Conservation (phyloP, 2,797 vertebrate species). For the Cynodonichthys magdalenae region DNA sequence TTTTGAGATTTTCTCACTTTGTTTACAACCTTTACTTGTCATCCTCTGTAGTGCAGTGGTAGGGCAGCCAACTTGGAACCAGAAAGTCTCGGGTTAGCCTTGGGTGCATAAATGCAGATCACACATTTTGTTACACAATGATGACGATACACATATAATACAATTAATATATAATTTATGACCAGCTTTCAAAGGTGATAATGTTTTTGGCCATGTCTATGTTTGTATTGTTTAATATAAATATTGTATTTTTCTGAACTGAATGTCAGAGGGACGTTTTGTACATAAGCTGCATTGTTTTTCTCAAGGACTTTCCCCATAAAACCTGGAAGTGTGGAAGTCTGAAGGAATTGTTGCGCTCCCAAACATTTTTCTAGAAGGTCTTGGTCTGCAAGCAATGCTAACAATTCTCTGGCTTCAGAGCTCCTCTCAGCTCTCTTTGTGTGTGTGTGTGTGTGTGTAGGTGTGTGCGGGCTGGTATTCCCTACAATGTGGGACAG, state of each 20-base stretch:
- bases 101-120: no score
- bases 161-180: no score
- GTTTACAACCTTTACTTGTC: no score
- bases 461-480: no score
- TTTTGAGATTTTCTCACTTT: no score
- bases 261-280: slow-evolving; percentile 32
- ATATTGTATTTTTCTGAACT: not conserved
- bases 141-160: not conserved
- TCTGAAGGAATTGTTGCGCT: slow-evolving; percentile 45
- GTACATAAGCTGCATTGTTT: slow-evolving; percentile 24
- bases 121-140: no score
- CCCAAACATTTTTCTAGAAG: slow-evolving; percentile 45
- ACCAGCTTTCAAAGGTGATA: not conserved
- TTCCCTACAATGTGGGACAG: no score
- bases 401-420: slow-evolving; percentile 61
- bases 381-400: slow-evolving; percentile 52
- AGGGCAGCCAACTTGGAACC: no score
- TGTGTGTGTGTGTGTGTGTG: slow-evolving; percentile 40
- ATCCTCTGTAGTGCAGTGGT: no score
- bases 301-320: slow-evolving; percentile 56
- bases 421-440: slow-evolving; percentile 61
- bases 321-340: slow-evolving; percentile 44
- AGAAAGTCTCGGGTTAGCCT: no score
- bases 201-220: not conserved
- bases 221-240: not conserved